Percentiles rank a stretch among this genome's conserved stretches.
These are phyloP conservation scores for Nymphalis polychloros DNA, from an alignment of 2,888 invertebrate species.

Conservation along the genomic window DNA sequence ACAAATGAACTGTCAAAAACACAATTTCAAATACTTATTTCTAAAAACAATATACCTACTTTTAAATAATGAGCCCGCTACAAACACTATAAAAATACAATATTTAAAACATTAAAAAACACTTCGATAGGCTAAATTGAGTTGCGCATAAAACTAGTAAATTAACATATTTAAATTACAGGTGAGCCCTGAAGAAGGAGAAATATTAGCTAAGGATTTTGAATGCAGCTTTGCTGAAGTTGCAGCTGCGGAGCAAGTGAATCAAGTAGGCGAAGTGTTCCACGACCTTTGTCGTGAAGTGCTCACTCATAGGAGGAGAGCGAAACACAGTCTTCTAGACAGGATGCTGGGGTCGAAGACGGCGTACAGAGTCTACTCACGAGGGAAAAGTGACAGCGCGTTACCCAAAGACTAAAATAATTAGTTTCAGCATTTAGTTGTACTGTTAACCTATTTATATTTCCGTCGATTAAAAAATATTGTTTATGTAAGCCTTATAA, in stretches of 20 bases:
- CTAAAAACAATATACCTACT: too few species aligned
- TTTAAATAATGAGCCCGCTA: too few species aligned
- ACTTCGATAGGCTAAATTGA: too few species aligned
- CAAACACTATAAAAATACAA: too few species aligned
- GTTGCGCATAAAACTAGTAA: too few species aligned
- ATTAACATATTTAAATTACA: constrained; percentile 41
- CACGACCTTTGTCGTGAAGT: constrained; percentile 93
- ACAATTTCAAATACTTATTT: too few species aligned
- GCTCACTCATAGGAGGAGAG: constrained; percentile 88
- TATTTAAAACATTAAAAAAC: too few species aligned
- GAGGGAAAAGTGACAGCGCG: constrained; percentile 94
- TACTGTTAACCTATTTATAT: constrained; percentile 34
- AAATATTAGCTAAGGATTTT: constrained; percentile 92
- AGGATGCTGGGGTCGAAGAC: constrained; percentile 91
- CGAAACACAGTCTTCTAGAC: constrained; percentile 91
- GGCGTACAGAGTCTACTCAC: constrained; percentile 87
- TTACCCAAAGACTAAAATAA: constrained; percentile 87
- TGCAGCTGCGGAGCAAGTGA: constrained; percentile 93
- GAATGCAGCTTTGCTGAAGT: constrained; percentile 94
- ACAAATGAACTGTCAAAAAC: too few species aligned
- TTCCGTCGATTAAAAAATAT: not conserved
- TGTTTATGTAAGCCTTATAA: not conserved
- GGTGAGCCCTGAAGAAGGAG: constrained; percentile 93
- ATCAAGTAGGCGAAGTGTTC: constrained; percentile 91
- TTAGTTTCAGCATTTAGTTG: constrained; percentile 40